Conservation (phyloP, 2,888 invertebrate genomes). For the Macropis europaea region DNA sequence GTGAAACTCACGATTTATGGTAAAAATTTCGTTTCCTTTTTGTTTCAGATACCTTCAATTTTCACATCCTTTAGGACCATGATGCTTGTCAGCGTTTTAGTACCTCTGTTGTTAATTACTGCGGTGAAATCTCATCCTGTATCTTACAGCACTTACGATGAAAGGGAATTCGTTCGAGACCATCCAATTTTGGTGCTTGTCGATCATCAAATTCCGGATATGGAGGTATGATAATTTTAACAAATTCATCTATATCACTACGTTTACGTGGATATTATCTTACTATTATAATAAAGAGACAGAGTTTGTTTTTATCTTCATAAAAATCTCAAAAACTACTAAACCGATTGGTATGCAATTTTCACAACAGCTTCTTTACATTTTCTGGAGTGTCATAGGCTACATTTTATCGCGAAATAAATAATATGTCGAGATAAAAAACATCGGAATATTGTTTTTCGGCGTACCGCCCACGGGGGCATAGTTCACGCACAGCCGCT, state of each 20-base stretch:
- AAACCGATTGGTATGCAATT: too few relatives aligned
- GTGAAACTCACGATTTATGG: not conserved
- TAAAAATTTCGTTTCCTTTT: not conserved
- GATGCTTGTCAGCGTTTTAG: slow-evolving; percentile 70
- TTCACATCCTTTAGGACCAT: slow-evolving; percentile 55
- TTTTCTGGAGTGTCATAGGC: too few relatives aligned
- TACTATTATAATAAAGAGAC: too few relatives aligned
- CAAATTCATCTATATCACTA: not conserved
- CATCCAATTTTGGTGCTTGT: slow-evolving; percentile 66
- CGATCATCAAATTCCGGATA: slow-evolving; percentile 65
- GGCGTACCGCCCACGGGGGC: too few relatives aligned
- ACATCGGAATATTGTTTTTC: too few relatives aligned
- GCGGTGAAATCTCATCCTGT: slow-evolving; percentile 67
- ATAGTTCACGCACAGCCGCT: too few relatives aligned
- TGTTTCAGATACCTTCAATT: slow-evolving; percentile 49
- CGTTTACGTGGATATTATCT: not conserved
- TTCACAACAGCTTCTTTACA: too few relatives aligned
- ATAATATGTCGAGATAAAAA: too few relatives aligned
- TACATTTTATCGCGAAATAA: too few relatives aligned
- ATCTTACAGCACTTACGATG: slow-evolving; percentile 66
- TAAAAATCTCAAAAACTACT: too few relatives aligned
- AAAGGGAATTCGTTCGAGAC: slow-evolving; percentile 64
- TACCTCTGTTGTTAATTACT: slow-evolving; percentile 67
- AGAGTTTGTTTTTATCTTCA: too few relatives aligned
- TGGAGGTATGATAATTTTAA: slow-evolving; percentile 65